Evolutionary conservation across 2,797 vertebrate genomes (phyloP).

Genomic region (Lycodopsis pacificus): DNA sequence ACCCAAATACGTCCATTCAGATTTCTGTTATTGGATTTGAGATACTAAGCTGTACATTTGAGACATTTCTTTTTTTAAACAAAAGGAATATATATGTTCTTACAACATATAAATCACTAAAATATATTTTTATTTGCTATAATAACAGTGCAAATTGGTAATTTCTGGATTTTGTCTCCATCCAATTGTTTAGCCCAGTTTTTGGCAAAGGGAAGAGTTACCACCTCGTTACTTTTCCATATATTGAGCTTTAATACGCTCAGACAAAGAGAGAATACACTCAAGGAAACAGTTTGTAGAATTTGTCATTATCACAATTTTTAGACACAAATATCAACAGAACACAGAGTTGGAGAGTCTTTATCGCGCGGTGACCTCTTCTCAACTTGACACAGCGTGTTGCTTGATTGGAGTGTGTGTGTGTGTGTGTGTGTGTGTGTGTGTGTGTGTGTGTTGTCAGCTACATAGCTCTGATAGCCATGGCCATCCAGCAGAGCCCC

Average conservation of each 20-base stretch:
- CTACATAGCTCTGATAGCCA: slow-evolving; percentile 98
- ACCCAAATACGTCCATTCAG: background rate
- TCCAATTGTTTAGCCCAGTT: background rate
- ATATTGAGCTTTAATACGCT: background rate
- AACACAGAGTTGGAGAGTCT: background rate
- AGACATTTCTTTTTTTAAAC: background rate
- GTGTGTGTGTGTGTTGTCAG: slow-evolving; percentile 77
- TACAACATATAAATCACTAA: background rate
- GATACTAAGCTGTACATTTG: background rate
- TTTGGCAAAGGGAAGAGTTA: background rate
- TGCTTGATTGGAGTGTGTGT: slow-evolving; percentile 18
- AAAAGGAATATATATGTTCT: background rate
- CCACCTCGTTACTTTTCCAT: background rate
- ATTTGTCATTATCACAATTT: background rate
- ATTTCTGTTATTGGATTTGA: background rate
- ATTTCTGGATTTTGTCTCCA: background rate
- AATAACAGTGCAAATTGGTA: background rate
- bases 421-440: too few relatives aligned
- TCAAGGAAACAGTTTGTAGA: background rate
- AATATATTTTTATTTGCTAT: background rate
- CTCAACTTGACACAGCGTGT: background rate
- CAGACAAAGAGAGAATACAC: background rate
- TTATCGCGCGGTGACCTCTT: background rate
- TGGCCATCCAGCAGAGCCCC: slow-evolving; percentile 98
- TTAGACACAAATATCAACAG: background rate